A percentile compares a stretch with the other conserved stretches of the same genome.
Evolutionary conservation across 2,797 vertebrate genomes (phyloP).

Genomic region (Pipistrellus kuhlii): DNA sequence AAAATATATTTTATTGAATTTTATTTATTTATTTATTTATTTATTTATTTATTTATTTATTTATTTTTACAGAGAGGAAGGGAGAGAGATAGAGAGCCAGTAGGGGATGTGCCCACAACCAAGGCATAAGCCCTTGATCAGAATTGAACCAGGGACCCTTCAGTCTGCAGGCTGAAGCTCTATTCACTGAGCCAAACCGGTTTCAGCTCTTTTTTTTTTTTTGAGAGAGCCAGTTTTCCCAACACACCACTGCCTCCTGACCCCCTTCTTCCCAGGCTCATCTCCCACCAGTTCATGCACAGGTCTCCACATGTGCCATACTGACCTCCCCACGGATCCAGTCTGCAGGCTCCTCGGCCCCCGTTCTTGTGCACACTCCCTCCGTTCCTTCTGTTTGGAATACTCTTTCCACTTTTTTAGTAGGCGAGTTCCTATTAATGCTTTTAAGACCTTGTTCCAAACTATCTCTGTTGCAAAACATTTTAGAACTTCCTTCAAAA

Average conservation of each 20-base stretch:
- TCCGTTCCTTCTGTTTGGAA: not conserved
- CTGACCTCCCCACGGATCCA: not conserved
- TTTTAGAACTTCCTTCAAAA: not conserved
- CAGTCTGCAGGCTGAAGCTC: too few relatives aligned
- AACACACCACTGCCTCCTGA: not conserved
- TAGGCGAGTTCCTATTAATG: not conserved
- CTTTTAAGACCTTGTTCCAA: conserved; percentile 13
- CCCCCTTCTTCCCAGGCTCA: not conserved
- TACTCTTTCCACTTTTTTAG: not conserved
- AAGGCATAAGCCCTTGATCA: too few relatives aligned
- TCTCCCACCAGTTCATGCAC: fast-evolving
- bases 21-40: not conserved
- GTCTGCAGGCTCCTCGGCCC: not conserved
- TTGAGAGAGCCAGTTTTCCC: not conserved
- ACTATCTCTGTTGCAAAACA: not conserved
- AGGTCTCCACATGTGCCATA: not conserved
- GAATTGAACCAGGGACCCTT: too few relatives aligned
- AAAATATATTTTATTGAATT: not conserved
- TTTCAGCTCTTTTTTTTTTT: too few relatives aligned
- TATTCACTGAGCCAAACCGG: too few relatives aligned
- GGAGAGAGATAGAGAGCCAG: too few relatives aligned
- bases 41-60: not conserved
- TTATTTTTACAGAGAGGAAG: not conserved
- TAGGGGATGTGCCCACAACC: too few relatives aligned
- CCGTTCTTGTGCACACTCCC: not conserved